Conservation (phyloP, 2,113 vertebrate species). For the Ramphastos sulfuratus region DNA sequence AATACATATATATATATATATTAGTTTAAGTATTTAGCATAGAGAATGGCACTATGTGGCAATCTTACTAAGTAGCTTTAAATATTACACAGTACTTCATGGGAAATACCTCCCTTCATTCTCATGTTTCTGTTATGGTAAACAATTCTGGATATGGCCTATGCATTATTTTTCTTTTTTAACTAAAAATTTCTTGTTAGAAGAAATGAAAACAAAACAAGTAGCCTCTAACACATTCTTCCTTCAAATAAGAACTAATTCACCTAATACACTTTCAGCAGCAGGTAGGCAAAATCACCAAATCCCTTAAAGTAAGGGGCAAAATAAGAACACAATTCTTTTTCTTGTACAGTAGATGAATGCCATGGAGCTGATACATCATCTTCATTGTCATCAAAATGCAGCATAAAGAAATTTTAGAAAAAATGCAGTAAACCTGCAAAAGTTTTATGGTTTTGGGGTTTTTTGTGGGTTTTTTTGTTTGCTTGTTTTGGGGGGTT, state of each 20-base stretch:
- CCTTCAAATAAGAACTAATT: neutral
- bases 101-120: neutral
- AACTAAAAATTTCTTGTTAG: no score
- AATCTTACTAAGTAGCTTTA: neutral
- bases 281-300: neutral
- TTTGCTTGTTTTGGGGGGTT: no score
- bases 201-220: neutral
- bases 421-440: neutral
- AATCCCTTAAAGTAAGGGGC: accelerated
- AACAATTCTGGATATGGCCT: neutral
- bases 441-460: no score
- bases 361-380: neutral
- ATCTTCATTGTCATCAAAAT: neutral
- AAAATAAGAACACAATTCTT: neutral
- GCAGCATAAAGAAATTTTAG: neutral
- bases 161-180: no score
- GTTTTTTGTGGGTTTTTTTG: no score
- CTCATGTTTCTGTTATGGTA: neutral
- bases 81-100: accelerated
- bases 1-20: no score
- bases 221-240: accelerated
- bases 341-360: neutral
- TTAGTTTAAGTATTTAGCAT: neutral
- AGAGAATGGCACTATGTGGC: neutral
- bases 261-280: neutral